Evolutionary conservation across 2,888 invertebrate species (phyloP), one percentile per base, ranked within the genome.

Genomic region (Thymelicus sylvestris): DNA sequence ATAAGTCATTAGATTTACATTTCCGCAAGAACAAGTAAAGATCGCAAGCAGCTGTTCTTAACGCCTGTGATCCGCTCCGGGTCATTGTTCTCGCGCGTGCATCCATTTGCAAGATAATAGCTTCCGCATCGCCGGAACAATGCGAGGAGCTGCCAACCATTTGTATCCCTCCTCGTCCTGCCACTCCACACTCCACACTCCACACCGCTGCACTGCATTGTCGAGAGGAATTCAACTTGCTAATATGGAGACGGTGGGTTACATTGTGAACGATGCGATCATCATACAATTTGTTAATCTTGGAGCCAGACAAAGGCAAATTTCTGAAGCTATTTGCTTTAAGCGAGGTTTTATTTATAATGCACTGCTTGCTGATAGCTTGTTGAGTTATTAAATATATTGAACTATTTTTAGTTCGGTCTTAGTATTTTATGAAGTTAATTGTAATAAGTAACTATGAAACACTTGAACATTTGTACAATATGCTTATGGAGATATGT

Each of bases 61-160:
- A 66, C 44, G 65, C 65, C 50, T 66, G 65, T 66, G 57, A 66
- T 65, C 66, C 47, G 47, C 66, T 59, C 47, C 47, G 59, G 66
- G 57, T 44, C 52, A 62, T 62, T 61, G 66, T 68, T 47, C 52
- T 12, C 31, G 44, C 63, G 44, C 55, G 52, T 57, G 55, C 63
- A 68, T 68, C 63, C 68, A 68, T 68, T 68, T 62, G 68, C 63
- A 68, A 63, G 44, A 47, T 57, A 63, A 57, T 68, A 62, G 47
- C 39, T 62, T 62, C 55, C 55, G 41, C 38, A 50, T 31, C 7
- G 50, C 47, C 13, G 38, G 61, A 59, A 62, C 62, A 67, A 67
- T 67, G 60, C 66, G 59, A 13, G 31, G 66, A 57, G 24, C 67
- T 31, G 62, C 39, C 52, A 38, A 50, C 41, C 67, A 62, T 62